Evolutionary conservation across 2,797 vertebrate species (phyloP).

Genomic region (Characodon lateralis): DNA sequence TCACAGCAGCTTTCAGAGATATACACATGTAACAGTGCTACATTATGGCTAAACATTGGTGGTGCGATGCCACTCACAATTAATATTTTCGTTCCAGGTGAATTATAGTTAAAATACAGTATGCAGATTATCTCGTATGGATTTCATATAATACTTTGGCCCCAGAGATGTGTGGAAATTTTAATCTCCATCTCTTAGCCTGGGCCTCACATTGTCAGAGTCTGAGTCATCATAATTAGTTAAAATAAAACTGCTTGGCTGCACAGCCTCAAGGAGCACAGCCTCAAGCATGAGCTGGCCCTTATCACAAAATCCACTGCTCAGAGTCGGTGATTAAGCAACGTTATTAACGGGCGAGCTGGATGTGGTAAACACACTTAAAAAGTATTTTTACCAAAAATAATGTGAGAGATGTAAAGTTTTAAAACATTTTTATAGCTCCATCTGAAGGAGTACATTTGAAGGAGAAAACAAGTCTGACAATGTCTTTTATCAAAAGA

Average conservation of each 20-base stretch:
- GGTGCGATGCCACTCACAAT: not conserved
- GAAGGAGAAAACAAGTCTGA: not conserved
- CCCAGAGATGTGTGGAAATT: slow-evolving; percentile 34
- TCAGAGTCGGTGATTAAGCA: slow-evolving; percentile 52
- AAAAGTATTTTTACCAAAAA: slow-evolving; percentile 12
- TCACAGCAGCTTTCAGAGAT: not conserved
- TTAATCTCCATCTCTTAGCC: slow-evolving; percentile 41
- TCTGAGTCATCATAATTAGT: slow-evolving; percentile 54
- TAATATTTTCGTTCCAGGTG: not conserved
- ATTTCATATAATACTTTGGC: slow-evolving; percentile 34
- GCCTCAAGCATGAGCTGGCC: slow-evolving; percentile 44
- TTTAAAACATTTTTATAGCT: slow-evolving; percentile 6
- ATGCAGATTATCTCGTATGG: not conserved
- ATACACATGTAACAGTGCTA: not conserved
- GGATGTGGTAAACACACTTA: slow-evolving; percentile 10
- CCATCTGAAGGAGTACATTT: not conserved
- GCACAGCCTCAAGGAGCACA: slow-evolving; percentile 30
- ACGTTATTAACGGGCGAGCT: slow-evolving; percentile 47
- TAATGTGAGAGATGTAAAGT: slow-evolving; percentile 7
- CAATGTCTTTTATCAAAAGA: not conserved
- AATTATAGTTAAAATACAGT: not conserved
- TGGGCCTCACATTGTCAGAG: slow-evolving; percentile 42
- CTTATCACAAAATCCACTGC: slow-evolving; percentile 65
- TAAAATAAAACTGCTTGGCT: slow-evolving; percentile 62
- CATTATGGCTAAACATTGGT: not conserved